phyloP scores from a whole-genome alignment of 2,113 vertebrate species.

The Scolopax mira region DNA sequence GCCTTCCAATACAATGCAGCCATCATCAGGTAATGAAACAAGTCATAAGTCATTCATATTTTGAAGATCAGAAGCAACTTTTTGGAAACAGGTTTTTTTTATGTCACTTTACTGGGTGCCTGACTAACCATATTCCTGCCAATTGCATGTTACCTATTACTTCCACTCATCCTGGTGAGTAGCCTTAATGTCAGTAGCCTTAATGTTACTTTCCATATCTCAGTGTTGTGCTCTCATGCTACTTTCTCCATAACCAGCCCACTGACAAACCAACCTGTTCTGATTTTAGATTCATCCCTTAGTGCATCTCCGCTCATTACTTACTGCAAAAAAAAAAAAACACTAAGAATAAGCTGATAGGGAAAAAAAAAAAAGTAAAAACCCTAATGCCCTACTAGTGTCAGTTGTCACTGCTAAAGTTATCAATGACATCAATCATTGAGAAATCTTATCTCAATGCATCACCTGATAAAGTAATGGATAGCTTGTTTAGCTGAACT shows the following conservation, averaged over 20 bases:
- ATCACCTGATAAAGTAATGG: background rate
- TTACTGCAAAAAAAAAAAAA: background rate
- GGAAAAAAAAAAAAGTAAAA: background rate
- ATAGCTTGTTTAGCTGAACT: background rate
- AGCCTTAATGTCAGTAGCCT: background rate
- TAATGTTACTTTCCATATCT: background rate
- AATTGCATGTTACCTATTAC: background rate
- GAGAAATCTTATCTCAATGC: background rate
- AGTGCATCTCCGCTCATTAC: background rate
- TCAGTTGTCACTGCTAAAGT: background rate
- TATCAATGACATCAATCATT: background rate
- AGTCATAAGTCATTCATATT: background rate
- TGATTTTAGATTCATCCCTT: background rate
- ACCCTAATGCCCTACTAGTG: background rate
- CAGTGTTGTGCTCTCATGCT: background rate
- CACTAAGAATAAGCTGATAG: background rate
- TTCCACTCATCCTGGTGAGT: background rate
- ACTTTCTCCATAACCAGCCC: background rate
- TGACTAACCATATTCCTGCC: background rate
- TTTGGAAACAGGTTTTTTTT: background rate
- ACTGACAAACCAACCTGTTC: background rate
- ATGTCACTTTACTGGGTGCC: background rate
- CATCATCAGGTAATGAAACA: background rate
- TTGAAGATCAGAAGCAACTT: background rate
- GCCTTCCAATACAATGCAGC: background rate